Evolutionary conservation across 2,888 invertebrate genomes (phyloP).

Genomic region (Gymnosoma rotundatum): DNA sequence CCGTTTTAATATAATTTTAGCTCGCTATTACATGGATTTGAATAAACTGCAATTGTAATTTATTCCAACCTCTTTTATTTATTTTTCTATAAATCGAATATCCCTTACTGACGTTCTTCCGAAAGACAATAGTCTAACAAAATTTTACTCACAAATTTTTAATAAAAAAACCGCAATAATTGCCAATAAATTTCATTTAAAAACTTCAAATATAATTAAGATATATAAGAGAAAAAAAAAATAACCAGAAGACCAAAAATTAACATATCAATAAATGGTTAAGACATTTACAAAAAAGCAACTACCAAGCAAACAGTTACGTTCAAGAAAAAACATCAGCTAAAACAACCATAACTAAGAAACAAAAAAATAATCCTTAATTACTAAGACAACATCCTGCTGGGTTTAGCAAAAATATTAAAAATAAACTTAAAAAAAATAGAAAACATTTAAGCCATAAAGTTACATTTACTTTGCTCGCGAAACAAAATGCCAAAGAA

Average conservation of each 20-base stretch:
- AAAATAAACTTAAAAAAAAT: slow-evolving; percentile 29
- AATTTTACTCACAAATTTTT: background rate
- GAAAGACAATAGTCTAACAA: background rate
- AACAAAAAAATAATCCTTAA: slow-evolving; percentile 79
- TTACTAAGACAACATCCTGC: slow-evolving; percentile 81
- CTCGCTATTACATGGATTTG: no score
- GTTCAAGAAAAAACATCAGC: slow-evolving; percentile 2
- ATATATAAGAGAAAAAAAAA: background rate
- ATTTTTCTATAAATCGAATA: background rate
- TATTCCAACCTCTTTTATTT: background rate
- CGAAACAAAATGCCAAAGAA: slow-evolving; percentile 21
- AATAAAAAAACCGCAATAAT: background rate
- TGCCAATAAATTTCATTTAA: background rate
- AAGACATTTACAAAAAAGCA: slow-evolving; percentile 27
- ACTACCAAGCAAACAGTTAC: background rate
- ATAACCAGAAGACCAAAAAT: slow-evolving; percentile 50
- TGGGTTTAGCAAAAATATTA: slow-evolving; percentile 72
- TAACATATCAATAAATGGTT: slow-evolving; percentile 68
- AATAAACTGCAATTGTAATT: background rate
- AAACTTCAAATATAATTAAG: slow-evolving; percentile 18
- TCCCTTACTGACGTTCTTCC: background rate
- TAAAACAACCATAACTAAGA: slow-evolving; percentile 50
- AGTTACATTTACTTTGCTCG: slow-evolving; percentile 46
- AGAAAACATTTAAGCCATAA: slow-evolving; percentile 45
- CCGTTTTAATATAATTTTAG: no score